Percentiles rank a stretch among this genome's conserved stretches.
These are phyloP conservation scores for Mastomys coucha DNA, from an alignment of 2,113 vertebrate species.

Conservation along the genomic window DNA sequence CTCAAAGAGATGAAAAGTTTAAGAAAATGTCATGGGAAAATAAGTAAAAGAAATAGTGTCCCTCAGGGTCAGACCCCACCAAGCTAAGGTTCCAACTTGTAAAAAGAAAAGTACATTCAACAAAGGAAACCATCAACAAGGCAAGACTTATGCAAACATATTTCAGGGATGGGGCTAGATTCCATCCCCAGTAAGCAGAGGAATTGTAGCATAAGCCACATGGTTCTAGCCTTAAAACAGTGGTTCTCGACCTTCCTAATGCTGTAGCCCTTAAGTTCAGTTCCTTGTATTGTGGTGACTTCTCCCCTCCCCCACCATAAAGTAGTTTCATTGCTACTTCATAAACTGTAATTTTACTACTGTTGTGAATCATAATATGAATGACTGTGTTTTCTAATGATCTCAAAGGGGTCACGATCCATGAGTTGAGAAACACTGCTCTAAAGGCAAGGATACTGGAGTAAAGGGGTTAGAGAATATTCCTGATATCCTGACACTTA, in stretches of 20 bases:
- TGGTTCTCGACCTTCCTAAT: neutral
- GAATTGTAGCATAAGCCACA: neutral
- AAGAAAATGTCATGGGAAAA: neutral
- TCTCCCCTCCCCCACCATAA: neutral
- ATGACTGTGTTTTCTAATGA: neutral
- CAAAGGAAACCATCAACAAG: neutral
- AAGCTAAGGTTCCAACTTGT: neutral
- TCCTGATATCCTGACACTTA: neutral
- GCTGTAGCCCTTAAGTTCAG: neutral
- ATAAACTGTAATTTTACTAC: neutral
- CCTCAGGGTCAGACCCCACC: neutral
- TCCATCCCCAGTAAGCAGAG: neutral
- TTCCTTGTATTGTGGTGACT: neutral
- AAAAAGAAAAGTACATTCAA: neutral
- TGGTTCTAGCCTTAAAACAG: neutral
- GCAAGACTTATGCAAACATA: neutral
- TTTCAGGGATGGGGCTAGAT: neutral
- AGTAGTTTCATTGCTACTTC: neutral
- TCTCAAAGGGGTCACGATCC: neutral
- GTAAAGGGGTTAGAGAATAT: neutral
- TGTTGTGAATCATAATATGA: neutral
- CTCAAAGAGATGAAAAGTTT: neutral
- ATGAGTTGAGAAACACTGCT: neutral
- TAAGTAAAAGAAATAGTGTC: neutral
- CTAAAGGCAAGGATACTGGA: neutral